phyloP scores from a whole-genome alignment of 2,797 vertebrate species.

The Limosa lapponica region DNA sequence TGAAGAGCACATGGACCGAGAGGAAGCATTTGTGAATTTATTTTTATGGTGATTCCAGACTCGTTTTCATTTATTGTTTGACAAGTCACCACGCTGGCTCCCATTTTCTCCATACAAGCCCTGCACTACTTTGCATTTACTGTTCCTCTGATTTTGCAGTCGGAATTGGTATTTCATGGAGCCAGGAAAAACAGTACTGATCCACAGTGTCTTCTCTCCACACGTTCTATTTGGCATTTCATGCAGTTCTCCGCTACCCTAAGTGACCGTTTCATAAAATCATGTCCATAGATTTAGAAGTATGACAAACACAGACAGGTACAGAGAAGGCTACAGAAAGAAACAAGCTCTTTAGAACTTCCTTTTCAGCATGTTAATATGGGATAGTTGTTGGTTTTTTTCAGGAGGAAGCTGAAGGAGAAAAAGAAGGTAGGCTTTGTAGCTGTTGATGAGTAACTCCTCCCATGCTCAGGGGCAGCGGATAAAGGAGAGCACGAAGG shows the following conservation, averaged over 20 bases:
- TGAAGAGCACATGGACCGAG: background rate
- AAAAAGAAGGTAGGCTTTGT: background rate
- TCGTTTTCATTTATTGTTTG: background rate
- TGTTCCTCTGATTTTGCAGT: background rate
- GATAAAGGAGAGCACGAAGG: conserved; percentile 34
- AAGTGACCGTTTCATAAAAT: background rate
- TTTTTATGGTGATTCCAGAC: background rate
- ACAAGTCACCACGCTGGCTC: background rate
- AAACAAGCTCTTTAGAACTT: background rate
- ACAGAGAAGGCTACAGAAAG: background rate
- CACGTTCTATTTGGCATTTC: background rate
- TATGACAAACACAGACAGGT: background rate
- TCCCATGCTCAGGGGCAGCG: conserved; percentile 45
- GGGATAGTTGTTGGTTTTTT: background rate
- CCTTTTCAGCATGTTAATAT: background rate
- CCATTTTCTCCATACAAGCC: background rate
- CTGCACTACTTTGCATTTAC: background rate
- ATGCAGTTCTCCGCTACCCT: background rate
- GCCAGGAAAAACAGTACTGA: background rate
- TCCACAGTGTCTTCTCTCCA: background rate
- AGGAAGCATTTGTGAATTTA: background rate
- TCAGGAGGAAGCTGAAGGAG: conserved; percentile 17
- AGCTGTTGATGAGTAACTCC: conserved; percentile 8
- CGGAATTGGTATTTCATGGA: background rate
- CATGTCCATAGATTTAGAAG: background rate